Evolutionary conservation across 2,888 invertebrate species (phyloP), one percentile per base, ranked within the genome.

Genomic region (Sympetrum striolatum): DNA sequence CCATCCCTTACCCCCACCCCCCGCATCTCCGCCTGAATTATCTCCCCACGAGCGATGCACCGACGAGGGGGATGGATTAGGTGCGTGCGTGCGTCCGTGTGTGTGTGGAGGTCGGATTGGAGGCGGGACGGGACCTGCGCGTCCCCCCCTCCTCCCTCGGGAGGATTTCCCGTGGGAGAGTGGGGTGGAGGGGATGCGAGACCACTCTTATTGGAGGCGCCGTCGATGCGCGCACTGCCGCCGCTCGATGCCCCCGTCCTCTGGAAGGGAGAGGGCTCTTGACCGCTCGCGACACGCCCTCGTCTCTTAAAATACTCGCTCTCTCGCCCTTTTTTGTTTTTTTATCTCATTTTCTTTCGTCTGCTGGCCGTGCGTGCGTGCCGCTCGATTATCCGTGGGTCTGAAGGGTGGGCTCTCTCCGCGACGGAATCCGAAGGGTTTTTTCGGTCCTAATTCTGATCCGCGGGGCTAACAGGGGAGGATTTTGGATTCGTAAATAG

Each of bases 51-150:
- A 15, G 80, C 37, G 80, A 80, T 80, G 5, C 37, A n/a, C 53
- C 12, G 60, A 15, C 35, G 60, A 37, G 35, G 53, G 25, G 82
- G 31, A 73, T 31, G 82, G 82, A 35, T 60, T 64, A 25, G 60
- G 35, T 22, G 86, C 35, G 86, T 37, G 18, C 6, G 8, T 22
- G 39, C 10, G n/a, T 8, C 25, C 31, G 82, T 8, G 25, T n/a
- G 25, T 22, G 37, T 22, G 37, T 35, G 58, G 60, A 22, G 86
- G 86, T 60, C 58, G 86, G 86, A 86, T 86, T 86, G 86, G 86
- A 58, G 86, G 86, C 86, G 86, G 25, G 60, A 86, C 60, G 60
- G 86, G 86, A 60, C 86, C 86, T 86, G 86, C 86, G 86, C 86
- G 86, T 35, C 86, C 60, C 82, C 8, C 81, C 25, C 48, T 15